Evolutionary conservation across 2,888 invertebrate species (phyloP), one percentile per base, ranked within the genome.

Genomic region (Drosophila seclusa): DNA sequence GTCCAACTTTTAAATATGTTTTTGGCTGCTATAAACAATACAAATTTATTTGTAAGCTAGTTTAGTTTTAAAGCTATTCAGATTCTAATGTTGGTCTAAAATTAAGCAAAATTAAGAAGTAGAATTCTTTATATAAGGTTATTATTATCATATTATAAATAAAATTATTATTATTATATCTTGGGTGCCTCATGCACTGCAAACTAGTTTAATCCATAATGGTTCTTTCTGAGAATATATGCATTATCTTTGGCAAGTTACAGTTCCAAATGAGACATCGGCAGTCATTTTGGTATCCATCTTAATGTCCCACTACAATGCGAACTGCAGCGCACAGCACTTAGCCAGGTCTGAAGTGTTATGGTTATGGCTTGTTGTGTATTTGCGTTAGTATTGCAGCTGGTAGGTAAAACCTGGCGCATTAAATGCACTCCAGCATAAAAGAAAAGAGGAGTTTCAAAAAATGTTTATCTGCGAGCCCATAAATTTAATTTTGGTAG

Each of bases 401-500:
- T 53, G 38, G 29, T 68, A 61, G 68, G 54, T 53, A 61, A 78
- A 83, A 83, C 75, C 86, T 83, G 65, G 73, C 60, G 71, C 81
- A 86, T 84, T 86, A 83, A 83, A 77, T 77, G 83, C 83, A 84
- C 69, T 55, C 65, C 21, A 67, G 71, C 71, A 32, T 27, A 74
- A 64, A 40, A 31, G 8, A 55, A 48, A n/a, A 50, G 40, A 16
- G 13, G 67, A 64, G 76, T 68, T 80, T 65, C 60, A 63, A 70
- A 63, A 68, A 71, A 74, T 74, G 63, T 73, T 83, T 86, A 83
- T 83, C 87, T 86, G 73, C 69, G n/a, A 50, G 67, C 62, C 63
- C 73, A 84, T 87, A 80, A 77, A 87, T 84, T 82, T 75, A 68
- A 79, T 83, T 84, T 87, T 79, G 79, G 73, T 76, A 82, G 57